Base-by-base conservation (phyloP, 2,797 vertebrate species). In the Microctenopoma steveboyesi region DNA sequence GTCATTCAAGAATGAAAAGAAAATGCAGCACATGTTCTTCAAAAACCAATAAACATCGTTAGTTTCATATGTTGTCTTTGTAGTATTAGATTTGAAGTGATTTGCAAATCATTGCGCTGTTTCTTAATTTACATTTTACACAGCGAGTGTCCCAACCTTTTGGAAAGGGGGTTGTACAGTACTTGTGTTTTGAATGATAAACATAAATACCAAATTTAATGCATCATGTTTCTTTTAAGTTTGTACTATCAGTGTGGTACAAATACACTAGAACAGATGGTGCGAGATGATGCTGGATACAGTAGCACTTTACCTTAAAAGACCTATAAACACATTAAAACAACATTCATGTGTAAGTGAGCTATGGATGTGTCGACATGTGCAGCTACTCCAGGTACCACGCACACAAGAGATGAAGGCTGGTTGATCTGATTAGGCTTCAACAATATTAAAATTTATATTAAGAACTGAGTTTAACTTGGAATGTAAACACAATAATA, bases 401-500 rank as follows among this genome's bases (percentile, higher is more conserved):
- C 58, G 28, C 64, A 73, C 69, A 86, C 65, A 86, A 84, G 48
- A 72, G 46, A 81, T 50, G 48, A 76, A 74, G 28, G 73, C 47
- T 25, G 60, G 42, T 66, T 4, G 37, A 45, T 57, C 43, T 1
- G 16, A 28, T 30, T n/a, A 66, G 55, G 30, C 40, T 48, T 66
- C 42, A 50, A 28, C 64, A 54, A 35, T 42, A 56, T 58, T 69
- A 11, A 66, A 59, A 72, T 76, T 49, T 70, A 52, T 7, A 67
- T 45, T 10, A 49, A 73, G 27, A 74, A 49, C 77, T 12, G 57
- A 69, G 55, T 67, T 79, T 7, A 48, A 82, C 76, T 74, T 48
- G 47, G 68, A 65, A 7, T 82, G 91, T 89, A 91, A 91, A 91
- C 87, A 71, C 75, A 27, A 78, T 54, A 58, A 66, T 60, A 10